Percentiles rank a stretch among this genome's conserved stretches.
phyloP scores from a whole-genome alignment of 2,797 vertebrate genomes.

The Rhabdophis nuchalis region DNA sequence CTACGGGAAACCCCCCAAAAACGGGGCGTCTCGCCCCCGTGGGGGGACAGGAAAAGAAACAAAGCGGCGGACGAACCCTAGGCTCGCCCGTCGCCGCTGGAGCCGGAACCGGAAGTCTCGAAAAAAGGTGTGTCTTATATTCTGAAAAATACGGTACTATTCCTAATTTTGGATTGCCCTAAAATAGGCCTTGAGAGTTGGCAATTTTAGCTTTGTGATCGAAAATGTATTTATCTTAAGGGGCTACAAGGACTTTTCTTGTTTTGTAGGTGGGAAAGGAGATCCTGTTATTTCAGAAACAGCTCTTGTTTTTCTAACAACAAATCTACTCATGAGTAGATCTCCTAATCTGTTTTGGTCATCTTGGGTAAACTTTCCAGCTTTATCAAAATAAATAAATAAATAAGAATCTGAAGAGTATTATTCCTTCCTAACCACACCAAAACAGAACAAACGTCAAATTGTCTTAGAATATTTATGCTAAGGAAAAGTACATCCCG shows the following conservation, averaged over 20 bases:
- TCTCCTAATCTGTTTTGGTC: constrained; percentile 7
- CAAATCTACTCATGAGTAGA: neutral
- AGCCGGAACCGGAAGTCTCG: too few species aligned
- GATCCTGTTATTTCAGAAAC: neutral
- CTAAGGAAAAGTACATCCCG: constrained; percentile 93
- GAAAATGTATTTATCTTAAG: neutral
- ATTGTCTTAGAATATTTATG: constrained; percentile 93
- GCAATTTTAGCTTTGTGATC: neutral
- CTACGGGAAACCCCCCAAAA: too few species aligned
- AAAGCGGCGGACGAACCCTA: too few species aligned
- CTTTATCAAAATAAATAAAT: constrained; percentile 57
- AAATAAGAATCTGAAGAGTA: constrained; percentile 39
- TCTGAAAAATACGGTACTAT: too few species aligned
- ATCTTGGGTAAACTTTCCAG: constrained; percentile 6
- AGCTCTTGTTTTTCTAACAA: neutral
- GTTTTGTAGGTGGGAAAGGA: neutral
- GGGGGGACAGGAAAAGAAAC: too few species aligned
- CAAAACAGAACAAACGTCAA: constrained; percentile 84
- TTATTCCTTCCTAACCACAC: constrained; percentile 57
- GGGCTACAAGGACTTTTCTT: neutral
- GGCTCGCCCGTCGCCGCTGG: too few species aligned
- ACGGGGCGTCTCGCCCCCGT: too few species aligned
- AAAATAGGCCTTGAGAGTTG: neutral
- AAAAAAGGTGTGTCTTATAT: too few species aligned
- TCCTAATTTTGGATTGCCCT: neutral